phyloP scores from a whole-genome alignment of 1,140 invertebrate genomes.

The Oppia nitens region DNA sequence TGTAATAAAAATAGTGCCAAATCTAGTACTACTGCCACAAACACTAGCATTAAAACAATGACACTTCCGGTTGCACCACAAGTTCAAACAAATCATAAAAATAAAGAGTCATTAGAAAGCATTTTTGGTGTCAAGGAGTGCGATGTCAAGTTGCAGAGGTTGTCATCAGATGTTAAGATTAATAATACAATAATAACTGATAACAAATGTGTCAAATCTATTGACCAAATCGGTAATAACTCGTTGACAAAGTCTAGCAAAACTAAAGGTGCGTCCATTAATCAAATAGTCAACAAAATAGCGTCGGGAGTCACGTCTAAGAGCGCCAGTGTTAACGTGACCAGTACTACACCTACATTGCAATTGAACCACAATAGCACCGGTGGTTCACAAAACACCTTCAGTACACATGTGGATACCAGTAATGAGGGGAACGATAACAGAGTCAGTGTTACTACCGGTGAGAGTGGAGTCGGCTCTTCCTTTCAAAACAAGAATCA shows the following conservation, averaged over 20 bases:
- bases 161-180: not conserved
- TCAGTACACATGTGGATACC: not conserved
- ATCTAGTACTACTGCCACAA: not conserved
- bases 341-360: not conserved
- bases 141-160: not conserved
- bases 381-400: not conserved
- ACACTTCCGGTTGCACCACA: not conserved
- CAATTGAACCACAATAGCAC: not conserved
- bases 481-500: not conserved
- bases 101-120: no score
- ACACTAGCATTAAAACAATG: not conserved
- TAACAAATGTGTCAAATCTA: not conserved
- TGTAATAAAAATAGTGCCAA: not conserved
- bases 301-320: constrained; percentile 2
- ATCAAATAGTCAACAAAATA: constrained; percentile 7
- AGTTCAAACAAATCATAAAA: not conserved
- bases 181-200: not conserved
- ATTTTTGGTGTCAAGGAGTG: not conserved
- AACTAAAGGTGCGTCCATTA: not conserved
- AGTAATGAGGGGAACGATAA: not conserved
- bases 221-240: not conserved
- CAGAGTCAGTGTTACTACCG: not conserved
- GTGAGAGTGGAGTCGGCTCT: not conserved
- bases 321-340: constrained; percentile 5
- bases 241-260: not conserved